phyloP scores from a whole-genome alignment of 2,797 vertebrate genomes.

The Lacerta viridis region DNA sequence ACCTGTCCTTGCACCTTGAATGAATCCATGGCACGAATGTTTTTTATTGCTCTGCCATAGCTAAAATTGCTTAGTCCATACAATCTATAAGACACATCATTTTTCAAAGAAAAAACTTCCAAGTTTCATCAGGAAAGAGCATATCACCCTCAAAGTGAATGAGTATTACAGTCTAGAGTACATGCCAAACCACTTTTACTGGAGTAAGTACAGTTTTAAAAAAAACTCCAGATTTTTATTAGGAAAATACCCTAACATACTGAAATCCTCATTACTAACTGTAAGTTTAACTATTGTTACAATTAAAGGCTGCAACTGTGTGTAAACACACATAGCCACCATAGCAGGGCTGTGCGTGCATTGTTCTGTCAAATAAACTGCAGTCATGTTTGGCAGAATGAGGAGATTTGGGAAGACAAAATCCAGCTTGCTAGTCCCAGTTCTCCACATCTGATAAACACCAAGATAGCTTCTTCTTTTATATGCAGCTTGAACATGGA shows the following conservation, averaged over 20 bases:
- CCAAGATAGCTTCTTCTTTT: not conserved
- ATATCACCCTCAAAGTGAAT: slow-evolving; percentile 72
- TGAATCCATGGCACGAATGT: slow-evolving; percentile 75
- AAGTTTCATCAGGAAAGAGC: slow-evolving; percentile 73
- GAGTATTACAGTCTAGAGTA: slow-evolving; percentile 49
- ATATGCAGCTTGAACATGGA: not conserved
- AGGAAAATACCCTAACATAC: not conserved
- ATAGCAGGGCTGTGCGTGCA: not conserved
- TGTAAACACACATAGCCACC: not conserved
- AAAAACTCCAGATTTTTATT: slow-evolving; percentile 16
- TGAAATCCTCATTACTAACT: not conserved
- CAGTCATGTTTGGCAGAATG: not conserved
- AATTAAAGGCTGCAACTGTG: slow-evolving; percentile 17
- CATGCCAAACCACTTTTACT: slow-evolving; percentile 48
- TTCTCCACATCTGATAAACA: not conserved
- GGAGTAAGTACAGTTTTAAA: slow-evolving; percentile 36
- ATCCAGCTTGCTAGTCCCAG: not conserved
- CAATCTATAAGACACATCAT: slow-evolving; percentile 74
- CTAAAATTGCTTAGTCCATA: slow-evolving; percentile 80
- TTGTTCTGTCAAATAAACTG: slow-evolving; percentile 6
- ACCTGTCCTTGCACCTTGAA: slow-evolving; percentile 78
- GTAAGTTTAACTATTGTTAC: not conserved
- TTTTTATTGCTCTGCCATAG: slow-evolving; percentile 80
- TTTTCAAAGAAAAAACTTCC: slow-evolving; percentile 78
- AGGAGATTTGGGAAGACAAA: not conserved